Conservation (phyloP, 1,140 invertebrate species). For the Drosophila orena region DNA sequence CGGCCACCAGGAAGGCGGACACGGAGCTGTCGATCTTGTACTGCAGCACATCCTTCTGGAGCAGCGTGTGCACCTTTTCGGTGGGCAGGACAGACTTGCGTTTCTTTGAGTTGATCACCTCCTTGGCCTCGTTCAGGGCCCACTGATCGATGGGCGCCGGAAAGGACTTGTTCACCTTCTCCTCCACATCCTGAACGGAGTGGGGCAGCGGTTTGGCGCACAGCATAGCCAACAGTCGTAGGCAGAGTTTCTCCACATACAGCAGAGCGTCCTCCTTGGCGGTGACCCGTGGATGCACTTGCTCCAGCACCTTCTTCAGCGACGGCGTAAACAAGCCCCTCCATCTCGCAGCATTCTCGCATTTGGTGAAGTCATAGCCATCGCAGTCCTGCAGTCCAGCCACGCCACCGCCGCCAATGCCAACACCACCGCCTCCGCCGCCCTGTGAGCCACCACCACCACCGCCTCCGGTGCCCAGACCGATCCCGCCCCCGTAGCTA, state of each 20-base stretch:
- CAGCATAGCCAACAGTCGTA: constrained; percentile 94
- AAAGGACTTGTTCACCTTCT: constrained; percentile 95
- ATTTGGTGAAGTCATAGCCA: constrained; percentile 94
- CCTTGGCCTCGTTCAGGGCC: constrained; percentile 95
- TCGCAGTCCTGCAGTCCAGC: constrained; percentile 78
- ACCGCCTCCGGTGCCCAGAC: constrained; percentile 15
- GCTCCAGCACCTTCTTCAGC: constrained; percentile 93
- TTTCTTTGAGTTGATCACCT: constrained; percentile 93
- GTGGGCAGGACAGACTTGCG: constrained; percentile 94
- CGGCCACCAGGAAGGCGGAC: constrained; percentile 95
- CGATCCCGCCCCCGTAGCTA: constrained; percentile 38
- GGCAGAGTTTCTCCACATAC: constrained; percentile 96
- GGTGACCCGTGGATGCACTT: constrained; percentile 94
- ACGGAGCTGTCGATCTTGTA: constrained; percentile 97
- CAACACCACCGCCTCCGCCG: constrained; percentile 18
- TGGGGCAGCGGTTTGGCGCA: constrained; percentile 93
- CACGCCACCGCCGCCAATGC: constrained; percentile 30
- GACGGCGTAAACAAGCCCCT: constrained; percentile 93
- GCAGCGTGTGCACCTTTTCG: constrained; percentile 95
- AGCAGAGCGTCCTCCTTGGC: constrained; percentile 96
- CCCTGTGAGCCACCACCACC: constrained; percentile 3
- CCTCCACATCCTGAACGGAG: constrained; percentile 95
- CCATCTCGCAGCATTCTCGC: constrained; percentile 95
- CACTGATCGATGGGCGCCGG: constrained; percentile 97
- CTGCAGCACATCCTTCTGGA: constrained; percentile 97